Evolutionary conservation across 2,888 invertebrate genomes (phyloP), one percentile per base, ranked within the genome.

Genomic region (Notodonta ziczac): DNA sequence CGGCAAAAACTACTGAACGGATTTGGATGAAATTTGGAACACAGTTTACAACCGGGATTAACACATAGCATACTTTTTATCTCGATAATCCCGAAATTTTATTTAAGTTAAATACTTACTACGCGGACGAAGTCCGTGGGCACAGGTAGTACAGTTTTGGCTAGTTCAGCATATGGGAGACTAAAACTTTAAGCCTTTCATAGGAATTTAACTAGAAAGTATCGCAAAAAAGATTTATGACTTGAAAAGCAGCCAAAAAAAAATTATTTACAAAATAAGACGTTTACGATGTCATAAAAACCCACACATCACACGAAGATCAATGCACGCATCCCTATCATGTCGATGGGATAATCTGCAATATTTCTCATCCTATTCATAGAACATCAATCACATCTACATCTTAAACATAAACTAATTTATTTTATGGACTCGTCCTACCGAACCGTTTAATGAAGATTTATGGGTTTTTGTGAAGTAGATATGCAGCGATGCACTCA

Each of bases 401-500:
- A 59, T 68, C 69, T 60, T 69, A 78, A 79, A 80, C 80, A 77
- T 73, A 75, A 73, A 69, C 57, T 51, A 68, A 69, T 75, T 77
- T 68, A 77, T 71, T 65, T 64, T 69, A 62, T 63, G 64, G 67
- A 61, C 52, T 63, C 65, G 61, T 61, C 62, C 53, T 61, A 63
- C 57, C 60, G 72, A 75, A 70, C 67, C 69, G 72, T 70, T 81
- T 78, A 78, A 83, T 81, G 63, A 74, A 76, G 77, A 85, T 84
- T 80, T 78, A 84, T 81, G 69, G 67, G 54, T 65, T 63, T 70
- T 39, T 57, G 48, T 63, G 56, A 52, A 24, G 52, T 39, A 14
- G 54, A 39, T 78, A 72, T 72, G 61, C 66, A 67, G 62, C 67
- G 69, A 78, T 77, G 76, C 76, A 77, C 74, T 78, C 64, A 63